Base-by-base conservation (phyloP, 2,113 vertebrate species). In the Dermatemys mawii region DNA sequence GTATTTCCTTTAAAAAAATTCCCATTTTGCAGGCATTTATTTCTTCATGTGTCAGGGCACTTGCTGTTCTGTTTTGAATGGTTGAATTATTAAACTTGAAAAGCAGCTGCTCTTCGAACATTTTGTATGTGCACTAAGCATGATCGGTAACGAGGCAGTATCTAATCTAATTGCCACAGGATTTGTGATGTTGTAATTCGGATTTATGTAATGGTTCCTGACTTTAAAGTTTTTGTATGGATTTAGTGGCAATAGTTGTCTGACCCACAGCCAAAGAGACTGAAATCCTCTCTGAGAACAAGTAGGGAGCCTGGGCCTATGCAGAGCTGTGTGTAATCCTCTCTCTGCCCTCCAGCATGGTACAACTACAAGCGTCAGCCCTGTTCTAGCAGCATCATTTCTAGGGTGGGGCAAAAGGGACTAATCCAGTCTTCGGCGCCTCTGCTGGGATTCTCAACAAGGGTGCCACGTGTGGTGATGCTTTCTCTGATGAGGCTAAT, bases 51-150 rank as follows among this genome's bases (percentile, higher is more conserved):
- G 95, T 49, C n/a, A 76, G 41, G 60, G 93, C 92, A 94, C 93
- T 95, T 80, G 38, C 83, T 91, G 92, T 81, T 93, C 76, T 6
- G 2, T 92, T 94, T 92, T 95, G 48, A 96, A 88, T 0, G 11
- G 90, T 46, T 93, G 96, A 95, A 90, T 97, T 95, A 95, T 85
- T 96, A 94, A 96, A 94, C 91, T 93, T 94, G 92, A 95, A 97
- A 95, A 94, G 94, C 92, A 94, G 89, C 93, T 97, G 96, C 95
- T 96, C 90, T 91, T 60, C 92, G 91, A 89, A 96, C 51, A 87
- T 88, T 75, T 95, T 90, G 24, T 81, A 13, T 83, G 84, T 86
- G 63, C 91, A 85, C 76, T 95, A 94, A 96, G 96, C 90, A 93
- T 70, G 95, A 94, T 88, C 88, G 93, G 92, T 97, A 96, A 95